These are phyloP conservation scores for Dufourea novaeangliae DNA, from an alignment of 1,140 invertebrate genomes.

Conservation along the genomic window DNA sequence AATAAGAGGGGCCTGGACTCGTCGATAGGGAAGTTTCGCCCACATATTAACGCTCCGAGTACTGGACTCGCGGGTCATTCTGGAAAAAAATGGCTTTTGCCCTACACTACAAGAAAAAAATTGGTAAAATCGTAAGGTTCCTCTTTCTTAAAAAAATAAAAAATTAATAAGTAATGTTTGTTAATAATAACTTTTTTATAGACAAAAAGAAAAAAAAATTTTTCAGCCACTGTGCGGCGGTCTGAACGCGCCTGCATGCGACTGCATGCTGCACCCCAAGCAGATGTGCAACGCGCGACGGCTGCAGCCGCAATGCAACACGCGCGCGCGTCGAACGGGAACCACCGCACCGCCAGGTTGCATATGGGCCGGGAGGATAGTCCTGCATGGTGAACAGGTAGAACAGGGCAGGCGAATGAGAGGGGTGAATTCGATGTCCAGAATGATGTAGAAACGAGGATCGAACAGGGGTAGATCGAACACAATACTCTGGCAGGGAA, in stretches of 20 bases:
- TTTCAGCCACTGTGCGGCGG: not conserved
- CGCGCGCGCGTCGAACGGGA: conserved; percentile 31
- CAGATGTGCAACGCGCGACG: conserved; percentile 24
- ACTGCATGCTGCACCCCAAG: conserved; percentile 29
- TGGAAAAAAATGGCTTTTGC: too few species aligned
- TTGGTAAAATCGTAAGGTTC: too few species aligned
- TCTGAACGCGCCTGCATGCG: not conserved
- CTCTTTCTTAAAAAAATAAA: too few species aligned
- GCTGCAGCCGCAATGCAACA: conserved; percentile 55
- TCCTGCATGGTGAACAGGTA: conserved; percentile 10
- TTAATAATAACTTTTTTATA: too few species aligned
- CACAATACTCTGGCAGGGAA: too few species aligned
- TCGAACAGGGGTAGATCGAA: not conserved
- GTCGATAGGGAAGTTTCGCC: conserved; percentile 14
- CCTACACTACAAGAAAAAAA: too few species aligned
- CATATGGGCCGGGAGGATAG: not conserved
- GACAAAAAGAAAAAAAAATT: too few species aligned
- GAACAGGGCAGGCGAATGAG: not conserved
- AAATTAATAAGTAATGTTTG: too few species aligned
- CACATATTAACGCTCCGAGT: conserved; percentile 16
- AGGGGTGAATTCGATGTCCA: conserved; percentile 13
- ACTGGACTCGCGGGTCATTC: too few species aligned
- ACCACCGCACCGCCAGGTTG: conserved; percentile 15
- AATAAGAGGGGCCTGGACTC: not conserved
- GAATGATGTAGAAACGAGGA: conserved; percentile 33